Percentiles rank a stretch among this genome's conserved stretches.
Conservation (phyloP, 2,113 vertebrate genomes). For the Gymnogyps californianus region DNA sequence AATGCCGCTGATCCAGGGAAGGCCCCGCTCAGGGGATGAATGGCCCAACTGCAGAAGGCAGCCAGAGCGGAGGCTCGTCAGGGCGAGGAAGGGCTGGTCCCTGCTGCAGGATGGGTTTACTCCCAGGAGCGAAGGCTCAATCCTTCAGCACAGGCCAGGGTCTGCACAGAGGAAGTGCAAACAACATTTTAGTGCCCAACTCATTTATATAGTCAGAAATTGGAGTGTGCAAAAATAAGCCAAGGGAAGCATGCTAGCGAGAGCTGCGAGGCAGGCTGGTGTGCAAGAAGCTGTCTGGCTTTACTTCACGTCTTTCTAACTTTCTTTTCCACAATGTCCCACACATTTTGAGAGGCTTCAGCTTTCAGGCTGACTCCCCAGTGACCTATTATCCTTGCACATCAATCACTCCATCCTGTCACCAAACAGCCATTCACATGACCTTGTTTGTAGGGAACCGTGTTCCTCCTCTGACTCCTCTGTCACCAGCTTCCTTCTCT, state of each 20-base stretch:
- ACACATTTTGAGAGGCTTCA: background rate
- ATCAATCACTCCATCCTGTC: background rate
- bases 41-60: background rate
- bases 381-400: background rate
- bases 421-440: background rate
- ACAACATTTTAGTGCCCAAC: background rate
- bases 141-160: background rate
- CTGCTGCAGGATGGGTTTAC: rapidly evolving
- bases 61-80: background rate
- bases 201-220: rapidly evolving
- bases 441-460: background rate
- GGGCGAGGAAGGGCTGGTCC: background rate
- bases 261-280: background rate
- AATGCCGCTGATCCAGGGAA: background rate
- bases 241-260: background rate
- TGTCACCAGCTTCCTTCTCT: background rate
- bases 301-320: background rate
- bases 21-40: background rate
- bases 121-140: background rate
- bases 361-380: background rate
- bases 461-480: background rate
- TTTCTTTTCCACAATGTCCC: background rate
- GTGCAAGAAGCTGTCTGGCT: background rate
- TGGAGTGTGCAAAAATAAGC: background rate
- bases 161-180: background rate